These are phyloP conservation scores for Adrianichthys oophorus DNA, from an alignment of 2,797 vertebrate species.

Conservation along the genomic window DNA sequence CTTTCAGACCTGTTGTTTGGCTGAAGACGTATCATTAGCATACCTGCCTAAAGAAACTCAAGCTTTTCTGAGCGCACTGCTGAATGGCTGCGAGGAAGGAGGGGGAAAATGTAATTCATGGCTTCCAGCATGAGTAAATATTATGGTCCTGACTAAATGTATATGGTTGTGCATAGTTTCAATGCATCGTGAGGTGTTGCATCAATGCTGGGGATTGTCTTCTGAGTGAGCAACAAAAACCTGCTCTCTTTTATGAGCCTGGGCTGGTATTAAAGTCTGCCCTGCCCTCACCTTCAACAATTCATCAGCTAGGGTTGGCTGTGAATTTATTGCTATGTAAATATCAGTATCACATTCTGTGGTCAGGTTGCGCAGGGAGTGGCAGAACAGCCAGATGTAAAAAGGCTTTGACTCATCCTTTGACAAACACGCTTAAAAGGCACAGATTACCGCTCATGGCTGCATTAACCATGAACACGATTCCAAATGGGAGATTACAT, in stretches of 20 bases:
- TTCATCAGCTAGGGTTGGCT: constrained; percentile 50
- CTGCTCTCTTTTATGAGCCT: constrained; percentile 54
- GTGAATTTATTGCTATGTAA: constrained; percentile 68
- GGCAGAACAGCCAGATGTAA: constrained; percentile 24
- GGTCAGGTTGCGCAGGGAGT: constrained; percentile 32
- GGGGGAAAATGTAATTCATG: constrained; percentile 22
- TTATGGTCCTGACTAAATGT: constrained; percentile 19
- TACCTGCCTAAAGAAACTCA: constrained; percentile 17
- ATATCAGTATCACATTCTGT: constrained; percentile 62
- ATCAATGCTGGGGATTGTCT: constrained; percentile 40
- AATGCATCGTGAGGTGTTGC: constrained; percentile 40
- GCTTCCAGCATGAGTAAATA: constrained; percentile 24
- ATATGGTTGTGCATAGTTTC: constrained; percentile 9
- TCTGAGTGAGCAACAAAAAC: constrained; percentile 48
- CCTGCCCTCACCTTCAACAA: constrained; percentile 43
- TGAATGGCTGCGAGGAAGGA: constrained; percentile 16
- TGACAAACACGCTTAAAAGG: constrained; percentile 40
- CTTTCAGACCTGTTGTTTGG: constrained; percentile 60
- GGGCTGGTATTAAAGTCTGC: constrained; percentile 53
- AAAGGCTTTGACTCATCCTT: constrained; percentile 39
- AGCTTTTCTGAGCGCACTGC: constrained; percentile 7
- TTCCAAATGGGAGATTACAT: not conserved
- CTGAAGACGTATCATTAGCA: constrained; percentile 40
- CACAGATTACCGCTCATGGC: constrained; percentile 22
- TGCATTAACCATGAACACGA: constrained; percentile 15